Conservation (phyloP, 2,797 vertebrate genomes). For the Thamnophis elegans region DNA sequence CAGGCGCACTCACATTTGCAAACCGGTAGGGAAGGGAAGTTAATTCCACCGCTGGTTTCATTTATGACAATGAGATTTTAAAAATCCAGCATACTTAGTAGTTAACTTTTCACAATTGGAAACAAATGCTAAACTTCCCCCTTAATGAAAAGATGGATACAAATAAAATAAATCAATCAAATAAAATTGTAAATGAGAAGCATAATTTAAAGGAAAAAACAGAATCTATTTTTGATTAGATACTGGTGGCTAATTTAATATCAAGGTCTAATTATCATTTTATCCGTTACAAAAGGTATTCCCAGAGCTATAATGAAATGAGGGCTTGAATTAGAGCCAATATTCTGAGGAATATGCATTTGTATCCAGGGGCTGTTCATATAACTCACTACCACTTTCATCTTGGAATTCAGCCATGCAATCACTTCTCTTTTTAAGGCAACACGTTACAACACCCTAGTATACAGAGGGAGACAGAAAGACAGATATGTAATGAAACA, state of each 20-base stretch:
- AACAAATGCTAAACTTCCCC: neutral
- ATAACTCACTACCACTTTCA: neutral
- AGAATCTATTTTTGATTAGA: neutral
- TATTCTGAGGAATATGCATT: neutral
- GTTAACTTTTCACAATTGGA: neutral
- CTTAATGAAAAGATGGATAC: neutral
- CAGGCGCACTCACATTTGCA: too few species aligned
- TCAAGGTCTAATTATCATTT: slow-evolving; percentile 7
- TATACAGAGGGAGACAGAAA: neutral
- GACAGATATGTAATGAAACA: neutral
- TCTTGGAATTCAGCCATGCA: neutral
- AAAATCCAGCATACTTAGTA: neutral
- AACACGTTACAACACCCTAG: neutral
- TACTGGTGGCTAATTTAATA: slow-evolving; percentile 16
- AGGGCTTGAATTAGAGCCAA: neutral
- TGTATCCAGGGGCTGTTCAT: neutral
- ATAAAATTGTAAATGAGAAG: neutral
- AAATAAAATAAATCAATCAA: neutral
- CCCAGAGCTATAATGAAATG: neutral
- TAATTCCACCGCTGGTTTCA: neutral
- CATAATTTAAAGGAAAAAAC: neutral
- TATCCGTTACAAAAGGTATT: neutral
- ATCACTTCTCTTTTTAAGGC: neutral
- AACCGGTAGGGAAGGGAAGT: too few species aligned
- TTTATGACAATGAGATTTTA: neutral